Percentiles rank a stretch among this genome's conserved stretches.
These are phyloP conservation scores for Frankliniella intonsa DNA, from an alignment of 2,888 invertebrate species.

Conservation along the genomic window DNA sequence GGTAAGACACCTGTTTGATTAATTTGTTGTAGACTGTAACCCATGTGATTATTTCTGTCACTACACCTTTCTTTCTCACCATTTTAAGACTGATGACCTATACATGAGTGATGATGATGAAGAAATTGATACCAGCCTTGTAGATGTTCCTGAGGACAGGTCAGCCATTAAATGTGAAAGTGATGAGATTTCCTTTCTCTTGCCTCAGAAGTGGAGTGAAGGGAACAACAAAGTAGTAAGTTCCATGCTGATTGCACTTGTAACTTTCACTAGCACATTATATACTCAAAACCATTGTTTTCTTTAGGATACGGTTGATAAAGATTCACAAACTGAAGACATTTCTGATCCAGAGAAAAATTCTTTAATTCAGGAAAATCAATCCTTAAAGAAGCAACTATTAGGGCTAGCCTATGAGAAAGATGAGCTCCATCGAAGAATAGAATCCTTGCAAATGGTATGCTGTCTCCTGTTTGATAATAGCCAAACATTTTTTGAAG, in stretches of 20 bases:
- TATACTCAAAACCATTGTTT: neutral
- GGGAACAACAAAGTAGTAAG: neutral
- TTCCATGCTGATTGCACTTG: neutral
- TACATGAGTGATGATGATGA: slow-evolving; percentile 22
- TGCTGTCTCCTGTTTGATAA: neutral
- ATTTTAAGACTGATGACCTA: neutral
- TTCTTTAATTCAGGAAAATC: neutral
- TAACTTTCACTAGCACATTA: neutral
- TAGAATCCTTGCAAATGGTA: neutral
- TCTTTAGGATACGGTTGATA: neutral
- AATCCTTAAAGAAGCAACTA: neutral
- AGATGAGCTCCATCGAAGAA: neutral
- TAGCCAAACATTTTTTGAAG: neutral
- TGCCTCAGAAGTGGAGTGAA: neutral
- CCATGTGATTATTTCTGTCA: neutral
- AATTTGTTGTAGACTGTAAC: neutral
- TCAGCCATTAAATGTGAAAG: neutral
- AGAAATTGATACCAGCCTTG: slow-evolving; percentile 3
- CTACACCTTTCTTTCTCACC: neutral
- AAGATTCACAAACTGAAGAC: neutral
- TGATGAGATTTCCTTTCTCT: neutral
- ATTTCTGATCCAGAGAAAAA: neutral
- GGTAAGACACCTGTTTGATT: neutral
- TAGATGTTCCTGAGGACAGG: neutral
- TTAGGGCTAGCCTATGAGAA: neutral